These are phyloP conservation scores for Acleris literana DNA, from an alignment of 2,888 invertebrate genomes.

Conservation along the genomic window DNA sequence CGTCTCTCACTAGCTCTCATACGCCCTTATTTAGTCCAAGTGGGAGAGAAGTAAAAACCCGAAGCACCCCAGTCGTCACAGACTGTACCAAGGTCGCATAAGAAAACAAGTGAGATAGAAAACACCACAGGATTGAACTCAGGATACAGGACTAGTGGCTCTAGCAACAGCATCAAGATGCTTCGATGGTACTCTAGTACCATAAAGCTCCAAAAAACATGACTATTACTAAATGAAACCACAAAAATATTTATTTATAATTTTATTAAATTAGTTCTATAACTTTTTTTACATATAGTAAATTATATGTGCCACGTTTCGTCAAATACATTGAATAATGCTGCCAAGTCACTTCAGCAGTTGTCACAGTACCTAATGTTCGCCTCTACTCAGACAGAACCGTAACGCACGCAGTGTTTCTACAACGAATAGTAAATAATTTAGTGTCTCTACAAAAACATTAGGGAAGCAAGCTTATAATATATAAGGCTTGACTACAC, in stretches of 20 bases:
- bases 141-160: too few relatives aligned
- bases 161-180: too few relatives aligned
- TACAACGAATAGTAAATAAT: constrained; percentile 18
- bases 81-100: too few relatives aligned
- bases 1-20: too few relatives aligned
- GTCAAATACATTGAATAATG: constrained; percentile 78
- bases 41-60: too few relatives aligned
- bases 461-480: too few relatives aligned
- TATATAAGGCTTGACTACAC: too few relatives aligned
- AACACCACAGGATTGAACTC: too few relatives aligned
- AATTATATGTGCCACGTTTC: constrained; percentile 78
- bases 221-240: constrained; percentile 57
- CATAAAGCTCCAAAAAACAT: neutral
- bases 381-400: constrained; percentile 74
- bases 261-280: constrained; percentile 84
- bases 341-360: constrained; percentile 72
- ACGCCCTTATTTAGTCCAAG: too few relatives aligned
- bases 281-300: constrained; percentile 82
- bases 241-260: constrained; percentile 70
- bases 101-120: too few relatives aligned
- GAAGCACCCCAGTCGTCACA: too few relatives aligned
- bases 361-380: constrained; percentile 77
- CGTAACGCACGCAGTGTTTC: constrained; percentile 42
- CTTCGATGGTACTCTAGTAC: too few relatives aligned
- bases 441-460: neutral